Evolutionary conservation across 1,140 invertebrate genomes (phyloP).

Genomic region (Phenacoccus solenopsis): DNA sequence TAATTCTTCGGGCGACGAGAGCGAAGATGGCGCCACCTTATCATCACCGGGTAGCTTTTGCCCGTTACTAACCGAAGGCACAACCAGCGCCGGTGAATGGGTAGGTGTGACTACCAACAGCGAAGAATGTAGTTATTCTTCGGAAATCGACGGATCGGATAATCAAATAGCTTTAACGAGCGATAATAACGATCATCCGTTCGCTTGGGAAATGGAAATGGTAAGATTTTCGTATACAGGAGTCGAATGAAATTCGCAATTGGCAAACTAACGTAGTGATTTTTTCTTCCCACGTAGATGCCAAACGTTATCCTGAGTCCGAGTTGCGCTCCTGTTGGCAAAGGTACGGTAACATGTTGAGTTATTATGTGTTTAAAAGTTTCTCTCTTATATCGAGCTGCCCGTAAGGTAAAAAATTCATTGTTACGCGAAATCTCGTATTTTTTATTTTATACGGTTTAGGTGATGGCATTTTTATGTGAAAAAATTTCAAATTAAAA

Average conservation of each 20-base stretch:
- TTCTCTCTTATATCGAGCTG: no score
- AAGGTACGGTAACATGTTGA: conserved; percentile 40
- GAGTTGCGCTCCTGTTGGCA: conserved; percentile 51
- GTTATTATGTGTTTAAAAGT: no score
- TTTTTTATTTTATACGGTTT: no score
- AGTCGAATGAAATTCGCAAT: neutral
- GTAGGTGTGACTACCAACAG: conserved; percentile 72
- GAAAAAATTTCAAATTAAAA: no score
- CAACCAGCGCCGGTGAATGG: conserved; percentile 66
- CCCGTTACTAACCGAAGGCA: conserved; percentile 37
- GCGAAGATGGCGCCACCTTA: conserved; percentile 44
- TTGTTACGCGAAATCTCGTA: no score
- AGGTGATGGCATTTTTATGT: no score
- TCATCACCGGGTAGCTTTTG: conserved; percentile 31
- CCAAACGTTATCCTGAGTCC: conserved; percentile 58
- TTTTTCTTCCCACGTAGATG: conserved; percentile 33
- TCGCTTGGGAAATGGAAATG: conserved; percentile 57
- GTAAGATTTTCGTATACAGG: conserved; percentile 29
- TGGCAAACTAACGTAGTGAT: neutral
- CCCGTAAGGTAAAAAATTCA: no score
- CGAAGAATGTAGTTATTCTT: conserved; percentile 70
- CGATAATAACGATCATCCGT: conserved; percentile 44
- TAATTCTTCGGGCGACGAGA: conserved; percentile 32
- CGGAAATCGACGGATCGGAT: conserved; percentile 51
- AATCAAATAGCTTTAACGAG: conserved; percentile 36